Evolutionary conservation across 2,888 invertebrate genomes (phyloP).

Genomic region (Drosophila anceps): DNA sequence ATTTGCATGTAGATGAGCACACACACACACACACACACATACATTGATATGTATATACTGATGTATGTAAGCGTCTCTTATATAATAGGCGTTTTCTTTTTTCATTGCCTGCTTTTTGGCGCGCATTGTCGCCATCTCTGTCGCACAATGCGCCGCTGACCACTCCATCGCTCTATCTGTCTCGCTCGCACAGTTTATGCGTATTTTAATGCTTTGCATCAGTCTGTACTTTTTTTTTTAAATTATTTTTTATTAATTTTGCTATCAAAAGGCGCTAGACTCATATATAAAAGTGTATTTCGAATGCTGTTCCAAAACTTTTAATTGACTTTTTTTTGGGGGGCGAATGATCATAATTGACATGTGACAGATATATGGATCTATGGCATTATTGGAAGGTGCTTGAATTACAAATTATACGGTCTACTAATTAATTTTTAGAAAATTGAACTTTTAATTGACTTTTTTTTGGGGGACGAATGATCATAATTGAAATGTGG

Average conservation of each 20-base stretch:
- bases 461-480: neutral
- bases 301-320: neutral
- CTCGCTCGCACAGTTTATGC: conserved; percentile 22
- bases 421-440: neutral
- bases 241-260: neutral
- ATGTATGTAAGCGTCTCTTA: conserved; percentile 20
- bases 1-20: conserved; percentile 73
- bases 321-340: neutral
- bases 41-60: conserved; percentile 9
- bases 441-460: neutral
- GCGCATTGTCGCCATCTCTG: conserved; percentile 53
- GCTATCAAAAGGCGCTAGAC: neutral
- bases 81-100: conserved; percentile 42
- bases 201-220: conserved; percentile 33
- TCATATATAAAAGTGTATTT: neutral
- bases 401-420: too few species aligned
- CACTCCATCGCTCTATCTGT: conserved; percentile 32
- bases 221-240: conserved; percentile 51
- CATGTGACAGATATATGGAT: neutral
- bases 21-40: conserved; percentile 19
- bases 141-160: conserved; percentile 39
- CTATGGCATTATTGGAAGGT: neutral
- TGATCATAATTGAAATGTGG: neutral
- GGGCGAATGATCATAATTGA: neutral
- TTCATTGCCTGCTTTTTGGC: conserved; percentile 64